Base-by-base conservation (phyloP, 2,113 vertebrate genomes). In the Serilophus lunatus region DNA sequence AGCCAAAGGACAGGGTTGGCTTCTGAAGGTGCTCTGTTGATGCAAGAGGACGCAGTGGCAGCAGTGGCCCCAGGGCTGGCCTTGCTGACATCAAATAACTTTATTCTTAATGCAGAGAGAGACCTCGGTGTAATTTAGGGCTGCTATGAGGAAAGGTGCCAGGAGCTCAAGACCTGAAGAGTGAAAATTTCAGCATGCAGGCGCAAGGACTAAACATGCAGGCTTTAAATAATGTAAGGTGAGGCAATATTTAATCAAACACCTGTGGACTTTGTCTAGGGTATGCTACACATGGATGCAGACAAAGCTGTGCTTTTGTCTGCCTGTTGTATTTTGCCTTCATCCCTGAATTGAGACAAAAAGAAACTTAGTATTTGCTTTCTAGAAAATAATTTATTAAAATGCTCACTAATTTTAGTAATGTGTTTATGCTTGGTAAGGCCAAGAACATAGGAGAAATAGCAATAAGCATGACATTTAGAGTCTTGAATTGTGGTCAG, bases 111-210 rank as follows among this genome's bases (percentile, higher is more conserved):
- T 44, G 76, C 44, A 31, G 12, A 40, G 45, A 50, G 50, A 33
- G 20, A n/a, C 0, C 0, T 4, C 35, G 49, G 25, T 10, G 1
- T 76, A 19, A 13, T 57, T 92, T 85, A 45, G 40, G 28, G 19
- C 25, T 91, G 20, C 60, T 65, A 1, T 1, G 3, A 61, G 63
- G 28, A 65, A 45, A 17, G 70, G 18, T 69, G 31, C 59, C 18
- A 13, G 36, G n/a, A 74, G 13, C 47, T 63, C 38, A 63, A 45
- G 54, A 70, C 4, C 51, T 36, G 51, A 63, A 70, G 38, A 36
- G 5, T 49, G 50, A 40, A 66, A n/a, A 64, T 78, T 56, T 69
- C 36, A 8, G 16, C 20, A 13, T 66, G 22, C 11, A 70, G 47
- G 20, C 81, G 7, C 31, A 74, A 66, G 29, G 66, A 33, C 33